Evolutionary conservation across 2,888 invertebrate species (phyloP), one percentile per base, ranked within the genome.

Genomic region (Athetis lepigone): DNA sequence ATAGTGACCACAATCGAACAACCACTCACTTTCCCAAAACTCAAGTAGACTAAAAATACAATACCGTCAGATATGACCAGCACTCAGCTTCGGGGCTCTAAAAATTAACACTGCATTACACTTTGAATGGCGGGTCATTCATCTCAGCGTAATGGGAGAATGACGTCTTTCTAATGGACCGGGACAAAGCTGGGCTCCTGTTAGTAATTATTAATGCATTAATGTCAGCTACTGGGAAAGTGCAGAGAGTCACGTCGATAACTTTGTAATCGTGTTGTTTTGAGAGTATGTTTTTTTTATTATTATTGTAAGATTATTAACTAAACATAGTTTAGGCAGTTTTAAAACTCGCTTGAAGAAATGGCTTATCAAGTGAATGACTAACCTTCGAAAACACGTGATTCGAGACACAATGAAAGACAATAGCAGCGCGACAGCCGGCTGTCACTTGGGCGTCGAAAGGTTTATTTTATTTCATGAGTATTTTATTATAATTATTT

Each of bases 161-260:
- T 87, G 88, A 86, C 88, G 83, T 86, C 82, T 78, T 79, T 82
- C 82, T 89, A 88, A 88, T 89, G 85, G 88, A 85, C 78, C 69
- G 70, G 80, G 78, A 85, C 83, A 85, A 86, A 85, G 83, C 82
- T 80, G 75, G 78, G 66, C 77, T 82, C 83, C 82, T 82, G 84
- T 81, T 80, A 77, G 83, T 81, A 80, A 85, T 86, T 83, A 87
- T 85, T 86, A 85, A 87, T 84, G 85, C 85, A 84, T 84, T 85
- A 85, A 80, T 81, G 82, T 66, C 80, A 77, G 77, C 46, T 70
- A 54, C 56, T 56, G 19, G 60, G 54, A 65, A 75, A 79, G 75
- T 75, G 79, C 74, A 75, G 62, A 21, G 51, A 51, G 55, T 63
- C 58, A 23, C 37, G 47, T 56, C 51, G 13, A 69, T 58, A 59